phyloP scores from a whole-genome alignment of 2,888 invertebrate species.

The Luperina nickerlii region DNA sequence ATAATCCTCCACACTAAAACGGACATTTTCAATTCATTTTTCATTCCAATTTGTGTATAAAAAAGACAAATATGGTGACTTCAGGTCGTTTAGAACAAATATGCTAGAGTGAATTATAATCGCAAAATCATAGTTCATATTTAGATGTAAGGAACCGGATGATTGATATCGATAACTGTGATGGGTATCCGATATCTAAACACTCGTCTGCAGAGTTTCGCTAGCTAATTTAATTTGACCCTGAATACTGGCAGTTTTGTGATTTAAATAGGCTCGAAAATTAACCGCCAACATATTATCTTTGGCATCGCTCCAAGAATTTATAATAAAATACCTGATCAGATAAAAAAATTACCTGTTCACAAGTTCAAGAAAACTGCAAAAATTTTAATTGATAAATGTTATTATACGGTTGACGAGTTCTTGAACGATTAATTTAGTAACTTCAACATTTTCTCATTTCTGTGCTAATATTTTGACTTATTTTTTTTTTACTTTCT shows the following conservation, averaged over 20 bases:
- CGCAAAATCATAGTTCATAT: constrained; percentile 38
- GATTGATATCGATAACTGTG: not conserved
- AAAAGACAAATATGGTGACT: constrained; percentile 35
- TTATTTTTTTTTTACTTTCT: no score
- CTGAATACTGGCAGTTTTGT: not conserved
- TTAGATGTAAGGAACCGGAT: constrained; percentile 24
- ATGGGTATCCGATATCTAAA: no score
- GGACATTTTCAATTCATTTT: constrained; percentile 52
- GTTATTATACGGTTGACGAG: no score
- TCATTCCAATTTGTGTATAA: constrained; percentile 48
- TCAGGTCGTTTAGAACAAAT: constrained; percentile 50
- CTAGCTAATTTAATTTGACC: not conserved
- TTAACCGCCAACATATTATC: not conserved
- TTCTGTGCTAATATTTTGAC: no score
- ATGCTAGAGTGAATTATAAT: constrained; percentile 53
- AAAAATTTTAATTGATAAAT: no score
- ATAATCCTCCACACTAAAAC: constrained; percentile 31
- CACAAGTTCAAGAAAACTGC: no score
- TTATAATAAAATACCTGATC: no score
- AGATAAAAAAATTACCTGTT: no score
- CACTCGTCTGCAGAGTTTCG: not conserved
- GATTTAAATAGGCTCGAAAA: not conserved
- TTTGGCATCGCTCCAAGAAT: no score
- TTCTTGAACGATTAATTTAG: no score
- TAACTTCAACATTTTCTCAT: no score